Percentiles rank a stretch among this genome's conserved stretches.
phyloP scores from a whole-genome alignment of 2,888 invertebrate species.

The Drosophila melanosoma region DNA sequence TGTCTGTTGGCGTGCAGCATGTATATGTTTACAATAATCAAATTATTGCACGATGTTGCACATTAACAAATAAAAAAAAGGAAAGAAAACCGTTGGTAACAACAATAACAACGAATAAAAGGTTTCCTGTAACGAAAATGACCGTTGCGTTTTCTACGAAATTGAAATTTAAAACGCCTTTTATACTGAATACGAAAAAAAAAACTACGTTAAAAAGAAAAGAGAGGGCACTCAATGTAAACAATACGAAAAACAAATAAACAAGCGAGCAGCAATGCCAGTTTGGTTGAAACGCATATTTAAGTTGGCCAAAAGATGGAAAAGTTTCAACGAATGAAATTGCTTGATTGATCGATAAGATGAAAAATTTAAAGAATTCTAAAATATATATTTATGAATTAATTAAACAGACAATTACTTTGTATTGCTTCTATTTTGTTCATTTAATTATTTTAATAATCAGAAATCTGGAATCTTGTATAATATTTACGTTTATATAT shows the following conservation, averaged over 20 bases:
- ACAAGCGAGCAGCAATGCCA: slow-evolving; percentile 12
- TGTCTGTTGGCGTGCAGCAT: slow-evolving; percentile 3
- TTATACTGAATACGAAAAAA: slow-evolving; percentile 1
- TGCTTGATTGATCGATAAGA: not conserved
- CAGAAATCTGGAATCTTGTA: not conserved
- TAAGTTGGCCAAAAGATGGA: not conserved
- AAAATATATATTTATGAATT: not conserved
- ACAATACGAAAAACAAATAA: slow-evolving; percentile 15
- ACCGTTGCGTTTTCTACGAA: slow-evolving; percentile 54
- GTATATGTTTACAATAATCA: slow-evolving; percentile 65
- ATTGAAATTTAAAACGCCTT: slow-evolving; percentile 45
- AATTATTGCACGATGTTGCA: slow-evolving; percentile 75
- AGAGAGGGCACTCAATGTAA: slow-evolving; percentile 8
- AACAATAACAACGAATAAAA: slow-evolving; percentile 3
- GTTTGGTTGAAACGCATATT: not conserved
- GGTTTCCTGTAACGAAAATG: slow-evolving; percentile 25
- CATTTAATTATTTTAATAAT: no score
- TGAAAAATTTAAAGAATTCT: not conserved
- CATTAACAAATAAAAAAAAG: slow-evolving; percentile 57
- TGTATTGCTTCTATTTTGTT: not conserved
- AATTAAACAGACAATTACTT: not conserved
- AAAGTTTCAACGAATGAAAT: not conserved
- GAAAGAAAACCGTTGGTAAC: slow-evolving; percentile 16
- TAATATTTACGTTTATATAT: not conserved
- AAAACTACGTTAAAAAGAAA: not conserved